A percentile compares a stretch with the other conserved stretches of the same genome.
Evolutionary conservation across 1,140 invertebrate species (phyloP).

Genomic region (Hylaeus volcanicus): DNA sequence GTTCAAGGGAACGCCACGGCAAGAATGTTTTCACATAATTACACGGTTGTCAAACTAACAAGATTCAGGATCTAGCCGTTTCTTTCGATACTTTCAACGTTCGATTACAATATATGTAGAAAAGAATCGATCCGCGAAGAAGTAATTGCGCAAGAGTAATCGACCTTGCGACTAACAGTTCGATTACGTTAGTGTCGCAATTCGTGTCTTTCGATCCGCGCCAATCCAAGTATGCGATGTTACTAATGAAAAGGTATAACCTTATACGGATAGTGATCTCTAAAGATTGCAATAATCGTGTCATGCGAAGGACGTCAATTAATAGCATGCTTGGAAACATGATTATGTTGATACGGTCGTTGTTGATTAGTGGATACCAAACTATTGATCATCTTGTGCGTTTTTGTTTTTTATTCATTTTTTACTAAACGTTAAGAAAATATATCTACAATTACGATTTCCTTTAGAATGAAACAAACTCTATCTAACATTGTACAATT

Average conservation of each 20-base stretch:
- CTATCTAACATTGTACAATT: neutral
- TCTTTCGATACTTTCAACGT: neutral
- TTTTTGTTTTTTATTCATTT: neutral
- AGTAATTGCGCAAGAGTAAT: conserved; percentile 22
- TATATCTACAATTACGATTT: too few relatives aligned
- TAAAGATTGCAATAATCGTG: neutral
- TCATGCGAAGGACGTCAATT: neutral
- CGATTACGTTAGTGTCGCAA: conserved; percentile 16
- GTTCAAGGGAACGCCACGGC: neutral
- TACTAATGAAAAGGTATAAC: neutral
- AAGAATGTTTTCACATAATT: conserved; percentile 29
- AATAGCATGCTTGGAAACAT: neutral
- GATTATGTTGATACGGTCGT: neutral
- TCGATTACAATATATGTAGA: neutral
- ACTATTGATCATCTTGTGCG: neutral
- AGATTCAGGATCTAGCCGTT: neutral
- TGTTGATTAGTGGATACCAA: conserved; percentile 20
- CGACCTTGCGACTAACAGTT: conserved; percentile 22
- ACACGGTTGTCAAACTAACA: conserved; percentile 20
- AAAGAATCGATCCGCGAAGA: conserved; percentile 35
- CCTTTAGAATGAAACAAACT: too few relatives aligned
- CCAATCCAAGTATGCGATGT: neutral
- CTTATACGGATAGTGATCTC: conserved; percentile 6
- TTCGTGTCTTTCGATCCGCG: conserved; percentile 9
- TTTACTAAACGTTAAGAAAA: neutral